These are phyloP conservation scores for Prunella strophiata DNA, from an alignment of 2,797 vertebrate species.

Conservation along the genomic window DNA sequence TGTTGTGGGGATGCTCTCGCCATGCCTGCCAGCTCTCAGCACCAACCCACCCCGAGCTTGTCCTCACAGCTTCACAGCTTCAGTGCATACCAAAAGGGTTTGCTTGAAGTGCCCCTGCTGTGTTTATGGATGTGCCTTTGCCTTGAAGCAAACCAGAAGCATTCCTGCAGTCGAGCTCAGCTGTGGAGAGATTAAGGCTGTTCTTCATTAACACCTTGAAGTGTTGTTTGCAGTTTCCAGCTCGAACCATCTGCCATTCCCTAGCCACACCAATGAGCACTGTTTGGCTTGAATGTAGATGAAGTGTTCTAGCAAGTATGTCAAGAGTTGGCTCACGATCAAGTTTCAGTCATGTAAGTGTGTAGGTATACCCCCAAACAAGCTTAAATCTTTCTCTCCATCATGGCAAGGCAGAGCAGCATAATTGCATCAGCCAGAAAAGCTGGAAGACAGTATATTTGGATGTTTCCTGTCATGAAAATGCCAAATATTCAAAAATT, in stretches of 20 bases:
- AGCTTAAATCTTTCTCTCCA: not conserved
- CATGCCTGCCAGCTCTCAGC: fast-evolving
- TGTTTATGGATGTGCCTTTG: not conserved
- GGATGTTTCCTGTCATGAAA: not conserved
- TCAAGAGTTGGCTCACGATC: not conserved
- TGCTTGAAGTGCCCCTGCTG: not conserved
- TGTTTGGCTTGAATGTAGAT: not conserved
- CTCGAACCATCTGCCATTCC: not conserved
- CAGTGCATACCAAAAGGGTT: not conserved
- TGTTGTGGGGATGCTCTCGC: not conserved
- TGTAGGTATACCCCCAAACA: not conserved
- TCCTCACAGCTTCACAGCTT: not conserved
- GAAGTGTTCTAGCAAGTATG: not conserved
- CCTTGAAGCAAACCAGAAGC: not conserved
- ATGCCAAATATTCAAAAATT: not conserved
- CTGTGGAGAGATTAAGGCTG: not conserved
- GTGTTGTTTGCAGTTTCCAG: not conserved
- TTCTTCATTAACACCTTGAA: constrained; percentile 20
- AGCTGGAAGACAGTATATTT: not conserved
- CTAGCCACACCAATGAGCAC: not conserved
- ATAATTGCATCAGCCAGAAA: not conserved
- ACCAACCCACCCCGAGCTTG: not conserved
- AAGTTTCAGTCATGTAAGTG: not conserved
- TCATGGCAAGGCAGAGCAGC: not conserved
- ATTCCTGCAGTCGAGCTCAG: not conserved